Evolutionary conservation across 2,113 vertebrate genomes (phyloP), one percentile per base, ranked within the genome.

Genomic region (Callorhinus ursinus): DNA sequence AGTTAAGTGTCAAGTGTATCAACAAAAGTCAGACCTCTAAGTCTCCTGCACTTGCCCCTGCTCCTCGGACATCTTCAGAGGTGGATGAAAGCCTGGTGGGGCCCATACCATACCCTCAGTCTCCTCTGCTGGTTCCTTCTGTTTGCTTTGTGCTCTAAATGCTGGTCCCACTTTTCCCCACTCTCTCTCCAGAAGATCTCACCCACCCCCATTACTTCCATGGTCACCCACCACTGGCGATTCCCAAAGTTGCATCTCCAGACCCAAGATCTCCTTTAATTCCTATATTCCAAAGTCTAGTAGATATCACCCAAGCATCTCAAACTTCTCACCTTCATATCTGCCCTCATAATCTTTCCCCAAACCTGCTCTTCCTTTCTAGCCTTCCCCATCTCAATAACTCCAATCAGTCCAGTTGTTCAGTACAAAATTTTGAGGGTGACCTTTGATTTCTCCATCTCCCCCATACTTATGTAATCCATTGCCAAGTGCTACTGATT

Each of bases 91-190:
- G 39, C 15, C 53, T 7, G 8, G 0, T 6, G 63, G 18, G 28
- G 18, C 21, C 31, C 19, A 14, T 7, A 6, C 14, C 21, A 2
- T 2, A 5, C 28, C n/a, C 5, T 16, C 24, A 7, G 36, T 22
- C 33, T 57, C 63, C 31, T 7, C 28, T 21, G 11, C 21, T 7
- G 65, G 2, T 26, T 53, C 46, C 10, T 19, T 2, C 26, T 82
- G 10, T 49, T 53, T 24, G 7, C 26, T 89, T 28, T 26, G 11
- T 2, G 39, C 72, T 96, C 8, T 36, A 46, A 26, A 53, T 12
- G 3, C 4, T 39, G 4, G 4, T 7, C 24, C 28, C 19, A 69
- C 46, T 69, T 46, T 36, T 55, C 31, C 31, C 31, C 19, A 31
- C n/a, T 19, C 51, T 39, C 51, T 55, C 82, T 71, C 12, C 67